phyloP scores from a whole-genome alignment of 2,113 vertebrate genomes.

The Chauna torquata region DNA sequence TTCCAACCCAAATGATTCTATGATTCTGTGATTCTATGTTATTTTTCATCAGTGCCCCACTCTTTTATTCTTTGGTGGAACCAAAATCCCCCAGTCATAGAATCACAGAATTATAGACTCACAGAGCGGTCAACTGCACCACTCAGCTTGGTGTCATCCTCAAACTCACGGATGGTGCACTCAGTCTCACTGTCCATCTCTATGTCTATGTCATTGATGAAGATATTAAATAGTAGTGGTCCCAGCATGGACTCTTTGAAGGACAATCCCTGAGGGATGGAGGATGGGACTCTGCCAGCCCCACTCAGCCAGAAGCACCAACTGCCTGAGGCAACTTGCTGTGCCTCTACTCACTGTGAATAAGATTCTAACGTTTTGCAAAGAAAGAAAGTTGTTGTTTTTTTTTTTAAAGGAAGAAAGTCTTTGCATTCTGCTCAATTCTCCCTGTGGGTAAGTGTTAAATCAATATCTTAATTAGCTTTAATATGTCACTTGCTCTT shows the following conservation, averaged over 20 bases:
- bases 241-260: background rate
- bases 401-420: background rate
- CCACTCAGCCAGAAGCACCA: background rate
- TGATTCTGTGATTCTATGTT: too few relatives aligned
- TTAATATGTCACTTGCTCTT: background rate
- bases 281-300: background rate
- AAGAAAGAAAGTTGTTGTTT: background rate
- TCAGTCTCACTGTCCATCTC: background rate
- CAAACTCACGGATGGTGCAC: background rate
- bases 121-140: background rate
- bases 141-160: background rate
- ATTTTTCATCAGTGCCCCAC: background rate
- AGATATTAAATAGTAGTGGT: background rate
- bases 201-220: background rate
- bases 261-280: rapidly evolving
- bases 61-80: background rate
- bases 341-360: background rate
- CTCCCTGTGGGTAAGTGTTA: background rate
- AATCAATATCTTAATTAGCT: slow-evolving; percentile 23
- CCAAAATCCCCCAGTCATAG: background rate
- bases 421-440: background rate
- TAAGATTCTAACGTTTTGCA: background rate
- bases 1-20: too few relatives aligned
- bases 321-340: background rate
- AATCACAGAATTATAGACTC: background rate